A percentile compares a stretch with the other conserved stretches of the same genome.
These are phyloP conservation scores for Drosophila oshimai DNA, from an alignment of 1,140 invertebrate species.

Conservation along the genomic window DNA sequence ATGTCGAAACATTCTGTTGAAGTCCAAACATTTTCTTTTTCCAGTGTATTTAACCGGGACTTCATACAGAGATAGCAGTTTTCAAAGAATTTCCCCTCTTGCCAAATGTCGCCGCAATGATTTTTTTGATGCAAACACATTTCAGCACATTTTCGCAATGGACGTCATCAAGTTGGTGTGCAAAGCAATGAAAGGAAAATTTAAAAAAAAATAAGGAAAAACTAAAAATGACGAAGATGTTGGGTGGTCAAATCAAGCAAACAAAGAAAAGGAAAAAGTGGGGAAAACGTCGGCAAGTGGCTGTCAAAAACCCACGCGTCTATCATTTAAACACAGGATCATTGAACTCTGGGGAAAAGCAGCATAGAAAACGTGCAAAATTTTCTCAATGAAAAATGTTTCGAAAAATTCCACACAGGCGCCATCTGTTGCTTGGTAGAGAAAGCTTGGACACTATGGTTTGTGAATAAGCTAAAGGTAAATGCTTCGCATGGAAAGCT, in stretches of 20 bases:
- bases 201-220: conserved; percentile 10
- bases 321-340: conserved; percentile 22
- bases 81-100: conserved; percentile 7
- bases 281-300: conserved; percentile 40
- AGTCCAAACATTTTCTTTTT: not conserved
- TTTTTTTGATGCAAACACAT: conserved; percentile 33
- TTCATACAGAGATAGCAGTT: not conserved
- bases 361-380: conserved; percentile 8
- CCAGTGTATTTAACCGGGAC: not conserved
- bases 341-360: conserved; percentile 44
- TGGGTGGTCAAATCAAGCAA: conserved; percentile 51
- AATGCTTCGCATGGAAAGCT: not conserved
- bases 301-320: conserved; percentile 66
- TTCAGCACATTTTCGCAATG: conserved; percentile 46
- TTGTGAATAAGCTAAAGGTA: not conserved
- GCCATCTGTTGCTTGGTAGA: not conserved
- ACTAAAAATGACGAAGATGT: not conserved
- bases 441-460: not conserved
- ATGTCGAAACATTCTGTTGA: no score
- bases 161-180: conserved; percentile 36
- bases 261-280: not conserved
- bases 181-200: conserved; percentile 40
- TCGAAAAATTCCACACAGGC: not conserved
- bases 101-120: conserved; percentile 27
- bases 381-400: conserved; percentile 11